Evolutionary conservation across 2,888 invertebrate species (phyloP).

Genomic region (Anorthoa munda): DNA sequence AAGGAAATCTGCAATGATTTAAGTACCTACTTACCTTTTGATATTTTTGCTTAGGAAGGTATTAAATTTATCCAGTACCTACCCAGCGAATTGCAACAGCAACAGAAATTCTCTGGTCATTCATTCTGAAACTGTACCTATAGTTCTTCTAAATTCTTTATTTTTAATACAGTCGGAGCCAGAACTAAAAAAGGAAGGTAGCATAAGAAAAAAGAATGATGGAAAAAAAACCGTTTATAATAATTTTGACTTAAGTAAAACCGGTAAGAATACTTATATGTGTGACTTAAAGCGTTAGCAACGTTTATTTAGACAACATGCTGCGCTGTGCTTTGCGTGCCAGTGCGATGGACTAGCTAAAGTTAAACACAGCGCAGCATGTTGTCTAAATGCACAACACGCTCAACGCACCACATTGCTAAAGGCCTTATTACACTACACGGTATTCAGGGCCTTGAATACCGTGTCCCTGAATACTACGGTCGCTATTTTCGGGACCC

Average conservation of each 20-base stretch:
- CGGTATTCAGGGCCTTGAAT: no score
- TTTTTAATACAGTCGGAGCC: constrained; percentile 14
- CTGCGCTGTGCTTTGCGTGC: neutral
- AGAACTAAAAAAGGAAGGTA: constrained; percentile 3
- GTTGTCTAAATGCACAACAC: no score
- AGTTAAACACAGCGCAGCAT: neutral
- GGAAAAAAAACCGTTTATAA: constrained; percentile 14
- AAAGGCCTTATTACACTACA: no score
- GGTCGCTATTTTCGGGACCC: no score
- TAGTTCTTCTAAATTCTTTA: neutral
- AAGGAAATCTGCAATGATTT: neutral
- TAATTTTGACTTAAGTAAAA: neutral
- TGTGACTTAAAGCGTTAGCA: no score
- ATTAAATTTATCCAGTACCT: no score
- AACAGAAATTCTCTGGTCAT: no score
- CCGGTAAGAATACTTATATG: constrained; percentile 26
- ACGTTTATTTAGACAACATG: neutral
- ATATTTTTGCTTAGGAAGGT: neutral
- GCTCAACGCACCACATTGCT: neutral
- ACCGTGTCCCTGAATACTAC: no score
- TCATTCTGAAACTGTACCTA: no score
- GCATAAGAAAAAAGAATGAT: constrained; percentile 7
- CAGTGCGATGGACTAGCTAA: no score
- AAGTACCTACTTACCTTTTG: no score
- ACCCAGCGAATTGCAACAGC: no score